A percentile compares a stretch with the other conserved stretches of the same genome.
These are phyloP conservation scores for Sicus ferrugineus DNA, from an alignment of 2,888 invertebrate genomes.

Conservation along the genomic window DNA sequence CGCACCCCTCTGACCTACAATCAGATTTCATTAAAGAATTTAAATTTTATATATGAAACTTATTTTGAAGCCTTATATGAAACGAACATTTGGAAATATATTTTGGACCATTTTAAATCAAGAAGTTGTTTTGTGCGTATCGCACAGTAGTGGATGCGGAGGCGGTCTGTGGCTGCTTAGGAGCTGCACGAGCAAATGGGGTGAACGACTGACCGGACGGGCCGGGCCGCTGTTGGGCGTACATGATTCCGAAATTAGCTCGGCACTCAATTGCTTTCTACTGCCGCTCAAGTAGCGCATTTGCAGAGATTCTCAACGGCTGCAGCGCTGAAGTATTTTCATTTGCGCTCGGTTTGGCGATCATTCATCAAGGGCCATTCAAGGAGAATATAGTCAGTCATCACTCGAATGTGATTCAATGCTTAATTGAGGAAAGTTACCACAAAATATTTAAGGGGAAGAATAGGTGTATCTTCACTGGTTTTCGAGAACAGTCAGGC, in stretches of 20 bases:
- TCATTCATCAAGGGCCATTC: too few relatives aligned
- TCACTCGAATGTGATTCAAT: too few relatives aligned
- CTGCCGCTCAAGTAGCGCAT: background rate
- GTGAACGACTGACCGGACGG: conserved; percentile 1
- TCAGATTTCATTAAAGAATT: background rate
- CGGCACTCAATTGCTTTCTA: background rate
- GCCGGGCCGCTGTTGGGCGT: background rate
- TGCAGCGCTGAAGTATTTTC: background rate
- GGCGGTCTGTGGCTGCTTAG: background rate
- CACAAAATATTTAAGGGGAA: too few relatives aligned
- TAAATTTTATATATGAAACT: background rate
- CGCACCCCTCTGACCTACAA: too few relatives aligned
- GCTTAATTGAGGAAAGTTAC: too few relatives aligned
- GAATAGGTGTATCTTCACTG: too few relatives aligned
- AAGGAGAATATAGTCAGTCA: too few relatives aligned
- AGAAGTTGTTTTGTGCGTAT: background rate
- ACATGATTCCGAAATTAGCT: background rate
- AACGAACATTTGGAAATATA: background rate
- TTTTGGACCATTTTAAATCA: background rate
- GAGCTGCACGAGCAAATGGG: background rate
- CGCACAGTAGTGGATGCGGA: background rate
- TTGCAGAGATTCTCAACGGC: background rate
- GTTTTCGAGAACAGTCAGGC: too few relatives aligned
- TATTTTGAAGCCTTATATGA: too few relatives aligned
- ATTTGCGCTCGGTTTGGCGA: background rate